phyloP scores from a whole-genome alignment of 2,888 invertebrate genomes.

The Dugesia japonica region DNA sequence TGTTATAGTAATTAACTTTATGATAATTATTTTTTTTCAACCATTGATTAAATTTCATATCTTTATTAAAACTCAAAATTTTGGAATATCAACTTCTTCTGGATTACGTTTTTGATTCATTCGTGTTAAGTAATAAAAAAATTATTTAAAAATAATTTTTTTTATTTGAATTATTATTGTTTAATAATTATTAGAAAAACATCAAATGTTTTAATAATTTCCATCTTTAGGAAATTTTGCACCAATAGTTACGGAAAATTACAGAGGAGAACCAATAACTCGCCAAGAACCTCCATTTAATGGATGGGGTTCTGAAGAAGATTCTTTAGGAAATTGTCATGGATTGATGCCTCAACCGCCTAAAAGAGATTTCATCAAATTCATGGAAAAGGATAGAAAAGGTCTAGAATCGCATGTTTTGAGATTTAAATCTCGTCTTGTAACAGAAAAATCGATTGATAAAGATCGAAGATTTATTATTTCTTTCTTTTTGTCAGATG shows the following conservation, averaged over 20 bases:
- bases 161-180: too few species aligned
- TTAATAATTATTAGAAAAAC: too few species aligned
- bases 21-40: too few species aligned
- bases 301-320: conserved; percentile 72
- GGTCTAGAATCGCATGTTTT: conserved; percentile 63
- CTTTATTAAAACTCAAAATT: too few species aligned
- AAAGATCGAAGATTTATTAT: conserved; percentile 46
- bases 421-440: conserved; percentile 63
- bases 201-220: too few species aligned
- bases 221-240: conserved; percentile 52
- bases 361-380: conserved; percentile 62
- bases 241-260: conserved; percentile 48
- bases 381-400: conserved; percentile 59
- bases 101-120: too few species aligned
- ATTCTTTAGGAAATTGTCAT: conserved; percentile 70
- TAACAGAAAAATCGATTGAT: conserved; percentile 54
- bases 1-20: too few species aligned
- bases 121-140: too few species aligned
- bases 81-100: too few species aligned
- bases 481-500: conserved; percentile 47
- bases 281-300: conserved; percentile 57
- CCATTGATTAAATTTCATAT: too few species aligned
- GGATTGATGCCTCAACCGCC: conserved; percentile 65
- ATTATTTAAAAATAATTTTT: too few species aligned
- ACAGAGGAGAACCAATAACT: conserved; percentile 36